Percentiles rank a stretch among this genome's conserved stretches.
Evolutionary conservation across 2,797 vertebrate species (phyloP).

Genomic region (Sebastes reedi): DNA sequence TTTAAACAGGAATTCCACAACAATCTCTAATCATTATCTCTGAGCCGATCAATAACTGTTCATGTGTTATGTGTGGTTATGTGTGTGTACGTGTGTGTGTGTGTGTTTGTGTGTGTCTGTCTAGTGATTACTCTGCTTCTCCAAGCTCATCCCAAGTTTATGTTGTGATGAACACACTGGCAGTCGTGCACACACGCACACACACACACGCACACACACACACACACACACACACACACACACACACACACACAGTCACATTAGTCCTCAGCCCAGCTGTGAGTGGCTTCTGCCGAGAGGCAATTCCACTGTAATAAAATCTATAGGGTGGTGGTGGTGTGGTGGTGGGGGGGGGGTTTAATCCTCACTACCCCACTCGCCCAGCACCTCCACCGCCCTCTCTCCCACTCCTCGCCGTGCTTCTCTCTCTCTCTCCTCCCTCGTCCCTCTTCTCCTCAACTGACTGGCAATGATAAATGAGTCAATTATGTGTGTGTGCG

Average conservation of each 20-base stretch:
- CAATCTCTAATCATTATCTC: slow-evolving; percentile 1
- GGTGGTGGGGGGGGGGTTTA: slow-evolving; percentile 37
- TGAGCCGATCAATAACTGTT: neutral
- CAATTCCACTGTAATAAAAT: slow-evolving; percentile 85
- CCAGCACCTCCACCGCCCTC: slow-evolving; percentile 24
- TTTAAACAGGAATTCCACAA: neutral
- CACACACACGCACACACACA: too few species aligned
- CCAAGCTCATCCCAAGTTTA: slow-evolving; percentile 30
- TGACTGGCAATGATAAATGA: slow-evolving; percentile 84
- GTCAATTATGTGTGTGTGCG: slow-evolving; percentile 83
- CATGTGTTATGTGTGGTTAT: neutral
- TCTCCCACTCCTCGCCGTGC: slow-evolving; percentile 43
- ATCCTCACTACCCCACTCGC: slow-evolving; percentile 56
- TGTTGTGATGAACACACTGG: slow-evolving; percentile 25
- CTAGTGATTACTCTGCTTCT: neutral
- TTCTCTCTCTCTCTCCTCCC: slow-evolving; percentile 37
- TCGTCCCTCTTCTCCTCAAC: slow-evolving; percentile 54
- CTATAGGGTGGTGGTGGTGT: slow-evolving; percentile 66
- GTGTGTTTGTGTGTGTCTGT: neutral
- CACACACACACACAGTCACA: slow-evolving; percentile 22
- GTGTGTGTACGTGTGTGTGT: neutral
- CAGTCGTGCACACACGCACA: neutral
- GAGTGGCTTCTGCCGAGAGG: slow-evolving; percentile 78
- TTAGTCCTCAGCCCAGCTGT: slow-evolving; percentile 68
- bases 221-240: neutral